These are phyloP conservation scores for Tetramorium alpestre DNA, from an alignment of 1,140 invertebrate genomes.

Conservation along the genomic window DNA sequence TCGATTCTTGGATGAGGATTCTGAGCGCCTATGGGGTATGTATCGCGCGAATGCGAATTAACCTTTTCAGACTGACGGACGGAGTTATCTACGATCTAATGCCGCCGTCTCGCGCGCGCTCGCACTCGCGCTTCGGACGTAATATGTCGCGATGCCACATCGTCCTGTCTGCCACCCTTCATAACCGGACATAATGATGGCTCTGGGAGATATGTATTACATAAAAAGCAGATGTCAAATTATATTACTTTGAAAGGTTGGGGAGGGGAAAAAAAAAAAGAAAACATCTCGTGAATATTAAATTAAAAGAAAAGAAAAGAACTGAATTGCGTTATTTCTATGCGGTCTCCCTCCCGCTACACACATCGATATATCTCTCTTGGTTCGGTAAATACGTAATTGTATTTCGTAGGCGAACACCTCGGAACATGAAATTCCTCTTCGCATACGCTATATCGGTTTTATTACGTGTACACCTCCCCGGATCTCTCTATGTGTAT, in stretches of 20 bases:
- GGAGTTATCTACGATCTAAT: conserved; percentile 53
- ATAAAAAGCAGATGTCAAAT: background rate
- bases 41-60: conserved; percentile 49
- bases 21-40: conserved; percentile 21
- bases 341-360: background rate
- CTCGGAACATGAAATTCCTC: conserved; percentile 7
- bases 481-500: background rate
- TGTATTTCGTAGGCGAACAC: conserved; percentile 60
- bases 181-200: background rate
- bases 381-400: conserved; percentile 66
- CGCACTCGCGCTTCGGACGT: background rate
- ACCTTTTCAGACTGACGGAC: conserved; percentile 31
- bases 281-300: background rate
- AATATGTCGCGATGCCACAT: conserved; percentile 21
- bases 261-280: too few relatives aligned
- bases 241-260: background rate
- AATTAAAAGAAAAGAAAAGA: background rate
- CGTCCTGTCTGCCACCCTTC: conserved; percentile 12
- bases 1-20: conserved; percentile 42
- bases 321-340: background rate
- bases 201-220: background rate
- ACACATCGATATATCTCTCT: conserved; percentile 5
- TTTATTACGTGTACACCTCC: conserved; percentile 23
- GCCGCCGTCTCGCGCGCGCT: background rate
- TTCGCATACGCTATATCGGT: conserved; percentile 44